phyloP scores from a whole-genome alignment of 1,140 invertebrate genomes.

The Philopotamus ludificatus region DNA sequence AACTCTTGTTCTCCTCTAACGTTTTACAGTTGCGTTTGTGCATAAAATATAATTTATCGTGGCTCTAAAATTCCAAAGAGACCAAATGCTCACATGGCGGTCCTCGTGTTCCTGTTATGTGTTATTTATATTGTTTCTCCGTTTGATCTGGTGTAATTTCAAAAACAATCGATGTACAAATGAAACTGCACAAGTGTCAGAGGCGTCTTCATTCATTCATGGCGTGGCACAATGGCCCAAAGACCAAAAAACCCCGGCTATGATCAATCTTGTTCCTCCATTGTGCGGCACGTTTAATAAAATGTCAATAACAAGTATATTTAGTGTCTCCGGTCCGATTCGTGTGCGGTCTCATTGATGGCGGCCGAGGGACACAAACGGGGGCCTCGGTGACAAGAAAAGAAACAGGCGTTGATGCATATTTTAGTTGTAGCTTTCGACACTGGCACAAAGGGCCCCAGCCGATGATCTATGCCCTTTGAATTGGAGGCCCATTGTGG shows the following conservation, averaged over 20 bases:
- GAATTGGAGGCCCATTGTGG: slow-evolving; percentile 36
- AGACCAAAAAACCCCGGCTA: too few species aligned
- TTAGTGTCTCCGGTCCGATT: slow-evolving; percentile 15
- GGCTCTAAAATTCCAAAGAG: slow-evolving; percentile 12
- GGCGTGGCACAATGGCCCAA: too few species aligned
- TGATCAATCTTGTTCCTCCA: too few species aligned
- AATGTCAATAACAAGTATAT: slow-evolving; percentile 13
- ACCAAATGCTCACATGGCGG: too few species aligned
- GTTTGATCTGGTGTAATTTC: too few species aligned
- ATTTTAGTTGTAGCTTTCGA: slow-evolving; percentile 40
- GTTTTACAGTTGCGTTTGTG: slow-evolving; percentile 6
- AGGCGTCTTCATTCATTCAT: not conserved
- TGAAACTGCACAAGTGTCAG: not conserved
- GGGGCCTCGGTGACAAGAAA: slow-evolving; percentile 35
- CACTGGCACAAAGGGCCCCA: slow-evolving; percentile 36
- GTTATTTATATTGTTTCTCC: too few species aligned
- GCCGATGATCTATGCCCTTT: slow-evolving; percentile 39
- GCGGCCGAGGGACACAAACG: slow-evolving; percentile 24
- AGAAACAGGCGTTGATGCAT: slow-evolving; percentile 40
- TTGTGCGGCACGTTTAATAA: too few species aligned
- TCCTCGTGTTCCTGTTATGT: not conserved
- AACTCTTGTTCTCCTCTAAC: not conserved
- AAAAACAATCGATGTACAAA: not conserved
- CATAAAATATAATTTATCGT: slow-evolving; percentile 27
- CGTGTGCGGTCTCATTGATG: slow-evolving; percentile 38